A percentile compares a stretch with the other conserved stretches of the same genome.
Conservation (phyloP, 2,797 vertebrate species). For the Catamblyrhynchus diadema region DNA sequence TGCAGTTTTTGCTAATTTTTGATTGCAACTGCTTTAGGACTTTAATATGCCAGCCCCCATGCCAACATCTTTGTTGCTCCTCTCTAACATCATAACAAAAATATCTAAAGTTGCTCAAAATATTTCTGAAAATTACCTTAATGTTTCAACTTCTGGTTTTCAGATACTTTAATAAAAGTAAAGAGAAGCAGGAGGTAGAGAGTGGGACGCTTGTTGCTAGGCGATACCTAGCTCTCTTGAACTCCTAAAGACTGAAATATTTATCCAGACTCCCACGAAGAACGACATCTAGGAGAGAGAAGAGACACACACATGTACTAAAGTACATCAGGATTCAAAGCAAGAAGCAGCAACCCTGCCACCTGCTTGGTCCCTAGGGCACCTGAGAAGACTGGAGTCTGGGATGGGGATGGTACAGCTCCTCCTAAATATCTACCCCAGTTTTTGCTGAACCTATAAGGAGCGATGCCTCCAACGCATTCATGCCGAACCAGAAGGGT, state of each 20-base stretch:
- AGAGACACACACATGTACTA: neutral
- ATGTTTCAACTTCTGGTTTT: constrained; percentile 46
- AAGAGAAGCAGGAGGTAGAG: constrained; percentile 36
- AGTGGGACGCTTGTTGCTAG: constrained; percentile 68
- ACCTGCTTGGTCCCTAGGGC: neutral
- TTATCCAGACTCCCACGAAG: constrained; percentile 13
- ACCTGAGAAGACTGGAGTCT: neutral
- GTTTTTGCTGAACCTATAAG: neutral
- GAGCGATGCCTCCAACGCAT: neutral
- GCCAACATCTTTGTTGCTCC: neutral
- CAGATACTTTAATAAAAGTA: constrained; percentile 59
- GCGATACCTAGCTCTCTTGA: constrained; percentile 57
- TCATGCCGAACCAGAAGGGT: neutral
- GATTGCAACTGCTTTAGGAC: neutral
- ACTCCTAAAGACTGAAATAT: constrained; percentile 61
- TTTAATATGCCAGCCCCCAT: neutral
- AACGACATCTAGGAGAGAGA: neutral
- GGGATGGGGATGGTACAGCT: neutral
- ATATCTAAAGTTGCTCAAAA: constrained; percentile 53
- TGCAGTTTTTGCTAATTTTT: neutral
- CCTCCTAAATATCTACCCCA: neutral
- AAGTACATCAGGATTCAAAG: neutral
- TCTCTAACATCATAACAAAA: neutral
- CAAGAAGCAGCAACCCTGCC: neutral
- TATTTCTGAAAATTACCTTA: constrained; percentile 66